Conservation (phyloP, 2,888 invertebrate genomes). For the Eupeodes latifasciatus region DNA sequence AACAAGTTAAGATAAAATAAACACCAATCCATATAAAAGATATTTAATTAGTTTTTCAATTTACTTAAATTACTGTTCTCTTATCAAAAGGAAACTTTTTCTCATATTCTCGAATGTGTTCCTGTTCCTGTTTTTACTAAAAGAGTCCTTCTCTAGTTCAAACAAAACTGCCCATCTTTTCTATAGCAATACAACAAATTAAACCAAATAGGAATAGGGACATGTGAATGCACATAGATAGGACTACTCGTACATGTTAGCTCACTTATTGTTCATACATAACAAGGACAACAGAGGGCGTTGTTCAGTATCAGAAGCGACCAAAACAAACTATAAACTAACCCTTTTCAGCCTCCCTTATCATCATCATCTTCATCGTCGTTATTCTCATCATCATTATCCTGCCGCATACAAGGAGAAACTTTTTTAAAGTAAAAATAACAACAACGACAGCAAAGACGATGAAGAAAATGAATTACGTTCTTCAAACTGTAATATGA, state of each 20-base stretch:
- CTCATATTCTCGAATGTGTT: neutral
- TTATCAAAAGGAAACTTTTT: neutral
- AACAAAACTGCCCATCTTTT: neutral
- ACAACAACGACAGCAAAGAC: constrained; percentile 20
- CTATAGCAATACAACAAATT: neutral
- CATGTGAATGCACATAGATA: neutral
- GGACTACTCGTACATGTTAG: neutral
- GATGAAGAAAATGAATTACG: constrained; percentile 73
- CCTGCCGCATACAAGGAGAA: neutral
- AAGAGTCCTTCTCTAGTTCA: neutral
- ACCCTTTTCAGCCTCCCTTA: neutral
- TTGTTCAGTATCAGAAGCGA: neutral
- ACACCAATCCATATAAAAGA: neutral
- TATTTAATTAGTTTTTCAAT: constrained; percentile 15
- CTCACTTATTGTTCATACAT: neutral
- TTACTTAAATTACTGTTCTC: neutral
- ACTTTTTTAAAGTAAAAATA: neutral
- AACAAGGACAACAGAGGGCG: neutral
- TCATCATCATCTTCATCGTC: neutral
- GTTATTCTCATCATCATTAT: neutral
- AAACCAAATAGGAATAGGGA: neutral
- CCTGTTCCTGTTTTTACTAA: neutral
- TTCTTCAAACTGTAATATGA: constrained; percentile 74
- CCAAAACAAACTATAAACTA: constrained; percentile 16
- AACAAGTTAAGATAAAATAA: neutral